These are phyloP conservation scores for Pseudochromis fuscus DNA, from an alignment of 2,797 vertebrate genomes.

Conservation along the genomic window DNA sequence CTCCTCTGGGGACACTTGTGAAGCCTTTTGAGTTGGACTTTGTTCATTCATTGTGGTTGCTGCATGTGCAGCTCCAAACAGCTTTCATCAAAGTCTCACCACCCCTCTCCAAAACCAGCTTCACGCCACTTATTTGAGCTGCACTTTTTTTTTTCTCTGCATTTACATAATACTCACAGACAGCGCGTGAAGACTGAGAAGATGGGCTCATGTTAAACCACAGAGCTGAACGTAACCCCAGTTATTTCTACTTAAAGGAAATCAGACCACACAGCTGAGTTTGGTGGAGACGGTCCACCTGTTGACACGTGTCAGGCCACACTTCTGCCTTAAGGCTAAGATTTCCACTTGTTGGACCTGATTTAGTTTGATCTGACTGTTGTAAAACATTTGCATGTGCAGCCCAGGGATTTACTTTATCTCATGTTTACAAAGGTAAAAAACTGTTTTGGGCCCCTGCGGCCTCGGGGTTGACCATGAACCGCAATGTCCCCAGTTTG, in stretches of 20 bases:
- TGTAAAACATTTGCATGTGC: background rate
- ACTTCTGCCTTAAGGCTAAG: background rate
- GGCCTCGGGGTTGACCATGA: background rate
- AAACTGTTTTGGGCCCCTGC: background rate
- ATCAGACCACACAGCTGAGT: background rate
- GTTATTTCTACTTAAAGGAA: background rate
- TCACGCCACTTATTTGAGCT: conserved; percentile 17
- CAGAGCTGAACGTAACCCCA: background rate
- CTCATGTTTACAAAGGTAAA: background rate
- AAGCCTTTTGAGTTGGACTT: conserved; percentile 36
- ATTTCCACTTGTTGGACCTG: background rate
- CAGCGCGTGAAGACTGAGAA: conserved; percentile 1
- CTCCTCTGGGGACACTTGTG: conserved; percentile 14
- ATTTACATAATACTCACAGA: background rate
- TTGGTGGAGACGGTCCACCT: conserved; percentile 12
- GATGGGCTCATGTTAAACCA: background rate
- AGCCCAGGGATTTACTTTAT: background rate
- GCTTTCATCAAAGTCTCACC: conserved; percentile 36
- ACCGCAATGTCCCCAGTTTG: background rate
- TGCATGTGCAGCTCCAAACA: conserved; percentile 10
- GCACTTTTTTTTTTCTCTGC: conserved; percentile 13
- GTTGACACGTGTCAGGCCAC: conserved; percentile 3
- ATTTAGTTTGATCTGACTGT: conserved; percentile 13
- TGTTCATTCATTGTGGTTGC: conserved; percentile 36
- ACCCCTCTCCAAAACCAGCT: conserved; percentile 24